phyloP scores from a whole-genome alignment of 1,140 invertebrate genomes.

The Ips nitidus region DNA sequence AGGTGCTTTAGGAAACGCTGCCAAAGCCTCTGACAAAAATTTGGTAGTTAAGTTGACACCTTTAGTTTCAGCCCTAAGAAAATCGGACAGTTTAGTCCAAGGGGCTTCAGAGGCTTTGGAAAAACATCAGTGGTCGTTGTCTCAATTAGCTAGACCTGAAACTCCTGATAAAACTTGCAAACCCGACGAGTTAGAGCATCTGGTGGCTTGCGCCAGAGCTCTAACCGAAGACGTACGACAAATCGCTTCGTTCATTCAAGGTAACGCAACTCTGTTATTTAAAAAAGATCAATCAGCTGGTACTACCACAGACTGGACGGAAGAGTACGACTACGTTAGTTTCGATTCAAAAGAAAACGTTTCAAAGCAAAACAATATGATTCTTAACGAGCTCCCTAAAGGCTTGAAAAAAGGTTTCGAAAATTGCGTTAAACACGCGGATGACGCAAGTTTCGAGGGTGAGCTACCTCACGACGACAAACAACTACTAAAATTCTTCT shows the following conservation, averaged over 20 bases:
- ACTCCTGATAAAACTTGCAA: constrained; percentile 59
- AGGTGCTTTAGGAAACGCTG: constrained; percentile 84
- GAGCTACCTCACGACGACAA: constrained; percentile 72
- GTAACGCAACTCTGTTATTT: constrained; percentile 82
- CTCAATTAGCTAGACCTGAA: constrained; percentile 63
- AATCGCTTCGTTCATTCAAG: constrained; percentile 86
- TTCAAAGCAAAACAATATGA: constrained; percentile 70
- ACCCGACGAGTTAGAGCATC: constrained; percentile 81
- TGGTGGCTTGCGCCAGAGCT: constrained; percentile 81
- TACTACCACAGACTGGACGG: constrained; percentile 58
- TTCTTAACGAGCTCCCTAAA: constrained; percentile 69
- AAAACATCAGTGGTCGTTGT: constrained; percentile 75
- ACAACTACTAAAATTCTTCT: constrained; percentile 83
- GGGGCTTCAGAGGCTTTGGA: constrained; percentile 75
- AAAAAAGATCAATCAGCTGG: constrained; percentile 59
- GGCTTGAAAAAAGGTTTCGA: constrained; percentile 75
- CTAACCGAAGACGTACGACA: constrained; percentile 85
- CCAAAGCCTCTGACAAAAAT: constrained; percentile 79
- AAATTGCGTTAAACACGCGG: constrained; percentile 70
- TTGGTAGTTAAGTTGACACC: constrained; percentile 73
- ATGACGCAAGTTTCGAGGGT: constrained; percentile 59
- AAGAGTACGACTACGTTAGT: constrained; percentile 93
- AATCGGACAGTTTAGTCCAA: constrained; percentile 78
- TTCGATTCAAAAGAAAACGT: constrained; percentile 76
- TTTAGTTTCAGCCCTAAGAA: constrained; percentile 75